Conservation (phyloP, 2,797 vertebrate genomes). For the Remorina albescens region DNA sequence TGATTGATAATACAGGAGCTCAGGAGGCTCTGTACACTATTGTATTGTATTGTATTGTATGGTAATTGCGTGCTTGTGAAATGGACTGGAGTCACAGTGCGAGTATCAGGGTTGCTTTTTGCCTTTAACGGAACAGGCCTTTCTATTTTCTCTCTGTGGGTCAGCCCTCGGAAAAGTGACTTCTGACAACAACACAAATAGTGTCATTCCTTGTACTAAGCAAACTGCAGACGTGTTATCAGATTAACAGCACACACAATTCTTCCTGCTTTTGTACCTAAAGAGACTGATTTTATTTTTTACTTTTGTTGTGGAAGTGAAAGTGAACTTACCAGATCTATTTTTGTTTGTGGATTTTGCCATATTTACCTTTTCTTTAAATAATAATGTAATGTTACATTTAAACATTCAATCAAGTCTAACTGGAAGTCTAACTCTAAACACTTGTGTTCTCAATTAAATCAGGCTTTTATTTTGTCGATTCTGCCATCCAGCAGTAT, state of each 20-base stretch:
- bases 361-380: too few relatives aligned
- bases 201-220: not conserved
- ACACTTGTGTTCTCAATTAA: too few relatives aligned
- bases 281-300: not conserved
- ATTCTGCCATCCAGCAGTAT: too few relatives aligned
- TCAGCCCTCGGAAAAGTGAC: not conserved
- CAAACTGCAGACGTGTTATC: not conserved
- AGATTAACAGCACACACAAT: not conserved
- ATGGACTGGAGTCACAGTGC: not conserved
- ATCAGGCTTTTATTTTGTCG: too few relatives aligned
- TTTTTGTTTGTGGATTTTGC: too few relatives aligned
- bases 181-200: slow-evolving; percentile 8
- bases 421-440: too few relatives aligned
- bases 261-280: not conserved
- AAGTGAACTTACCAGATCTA: too few relatives aligned
- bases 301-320: too few relatives aligned
- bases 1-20: not conserved
- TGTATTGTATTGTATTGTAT: not conserved
- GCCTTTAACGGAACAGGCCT: not conserved
- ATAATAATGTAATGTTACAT: too few relatives aligned
- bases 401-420: too few relatives aligned
- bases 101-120: not conserved
- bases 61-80: not conserved
- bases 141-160: not conserved
- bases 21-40: not conserved